Base-by-base conservation (phyloP, 2,797 vertebrate species). In the Hydrolagus colliei region DNA sequence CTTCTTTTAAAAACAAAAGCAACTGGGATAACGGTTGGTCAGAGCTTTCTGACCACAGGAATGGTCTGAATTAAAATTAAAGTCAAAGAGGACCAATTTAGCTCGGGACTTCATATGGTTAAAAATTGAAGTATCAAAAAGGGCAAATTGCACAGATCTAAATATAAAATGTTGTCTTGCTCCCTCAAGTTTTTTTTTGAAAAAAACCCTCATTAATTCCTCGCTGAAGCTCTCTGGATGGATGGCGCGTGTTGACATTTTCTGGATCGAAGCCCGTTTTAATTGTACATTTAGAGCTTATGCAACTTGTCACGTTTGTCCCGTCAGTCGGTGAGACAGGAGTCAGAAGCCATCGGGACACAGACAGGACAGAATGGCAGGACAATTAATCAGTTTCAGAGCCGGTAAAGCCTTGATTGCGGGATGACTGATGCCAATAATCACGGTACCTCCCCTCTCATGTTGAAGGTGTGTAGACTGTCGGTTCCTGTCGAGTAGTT, bases 361-460 rank as follows among this genome's bases (percentile, higher is more conserved):
- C 63, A 9, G 79, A 84, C 71, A 68, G 35, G 63, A 80, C 79
- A 35, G 79, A 71, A 67, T 11, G 4, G 63, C 79, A 71, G 52
- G 27, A 63, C 65, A 84, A 71, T 84, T 84, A 84, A 84, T 84
- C 79, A 84, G 68, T 63, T 84, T 84, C 79, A 52, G 41, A 32
- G 18, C 32, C 79, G 41, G 3, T 12, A 71, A 52, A 68, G 32
- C 65, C 32, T 1, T 71, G 27, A 52, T 68, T 71, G 71, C 35
- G 41, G 35, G 65, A 35, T 63, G 67, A 32, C 10, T 41, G 65
- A 35, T 68, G 79, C 65, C 78, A 71, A 71, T 71, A 84, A 52
- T 71, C 27, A 67, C 71, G 27, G 79, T 16, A 35, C 32, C 4
- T 52, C 79, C 79, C 65, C 41, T 52, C 41, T 52, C 41, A 52